Evolutionary conservation across 2,888 invertebrate species (phyloP).

Genomic region (Apotomis betuletana): DNA sequence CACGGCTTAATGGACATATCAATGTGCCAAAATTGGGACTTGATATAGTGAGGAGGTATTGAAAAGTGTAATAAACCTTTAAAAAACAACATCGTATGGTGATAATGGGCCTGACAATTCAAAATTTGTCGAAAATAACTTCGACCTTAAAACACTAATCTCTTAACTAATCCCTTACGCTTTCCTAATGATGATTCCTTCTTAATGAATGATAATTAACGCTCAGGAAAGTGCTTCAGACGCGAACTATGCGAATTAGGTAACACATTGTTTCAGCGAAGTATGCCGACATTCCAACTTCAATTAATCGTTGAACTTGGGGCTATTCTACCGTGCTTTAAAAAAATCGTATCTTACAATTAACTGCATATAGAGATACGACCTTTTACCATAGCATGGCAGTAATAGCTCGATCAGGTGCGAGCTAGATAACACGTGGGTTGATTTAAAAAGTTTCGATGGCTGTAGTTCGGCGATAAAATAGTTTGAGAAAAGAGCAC

Average conservation of each 20-base stretch:
- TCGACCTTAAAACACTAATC: background rate
- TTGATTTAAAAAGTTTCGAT: slow-evolving; percentile 36
- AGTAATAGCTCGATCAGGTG: slow-evolving; percentile 43
- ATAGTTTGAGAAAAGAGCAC: too few relatives aligned
- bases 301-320: slow-evolving; percentile 53
- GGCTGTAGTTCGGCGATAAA: slow-evolving; percentile 9
- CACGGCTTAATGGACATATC: too few relatives aligned
- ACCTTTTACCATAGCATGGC: too few relatives aligned
- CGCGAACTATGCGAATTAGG: slow-evolving; percentile 50
- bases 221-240: slow-evolving; percentile 12
- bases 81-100: too few relatives aligned
- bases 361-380: too few relatives aligned
- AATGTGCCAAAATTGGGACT: too few relatives aligned
- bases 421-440: slow-evolving; percentile 17
- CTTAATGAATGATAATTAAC: slow-evolving; percentile 20
- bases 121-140: background rate
- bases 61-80: too few relatives aligned
- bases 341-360: too few relatives aligned
- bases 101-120: too few relatives aligned
- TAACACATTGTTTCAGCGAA: slow-evolving; percentile 50
- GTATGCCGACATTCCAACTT: slow-evolving; percentile 47
- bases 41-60: too few relatives aligned
- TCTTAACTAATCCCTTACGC: slow-evolving; percentile 22
- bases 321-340: slow-evolving; percentile 24
- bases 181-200: slow-evolving; percentile 22